Base-by-base conservation (phyloP, 2,113 vertebrate genomes). In the Raja brachyura region DNA sequence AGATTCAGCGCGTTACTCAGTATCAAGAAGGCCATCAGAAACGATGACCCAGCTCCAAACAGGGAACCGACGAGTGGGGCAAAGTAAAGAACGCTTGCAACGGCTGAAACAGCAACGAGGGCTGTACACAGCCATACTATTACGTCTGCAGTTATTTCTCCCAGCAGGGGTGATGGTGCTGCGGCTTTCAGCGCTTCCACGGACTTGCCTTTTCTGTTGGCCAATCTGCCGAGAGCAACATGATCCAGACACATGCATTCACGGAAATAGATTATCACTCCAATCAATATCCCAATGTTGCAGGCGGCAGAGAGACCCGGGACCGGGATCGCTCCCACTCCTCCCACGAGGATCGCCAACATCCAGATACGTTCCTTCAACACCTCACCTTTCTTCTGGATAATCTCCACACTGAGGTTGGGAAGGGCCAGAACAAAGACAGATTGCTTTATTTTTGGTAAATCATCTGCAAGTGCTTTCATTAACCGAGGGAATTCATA, bases 1-100 rank as follows among this genome's bases (percentile, higher is more conserved):
- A 8, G 39, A 59, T 48, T 25, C 8, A 93, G 54, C 8, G 76
- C 74, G 0, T 10, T 5, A 73, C 11, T 4, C 93, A 93, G 5
- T 28, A 93, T 20, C 2, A 0, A 0, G 54, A 56, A 61, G 2
- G 10, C 56, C 48, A 8, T 61, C 7, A 0, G 0, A n/a, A 31
- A 77, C 28, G 28, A 18, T 76, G 76, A 0, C n/a, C 0, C 8
- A 22, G 48, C 74, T 3, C 48, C 1, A 56, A 10, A 6, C 0
- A 78, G 25, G 18, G 5, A 48, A 25, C 75, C 76, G 39, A 93
- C 2, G 39, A 81, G n/a, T 5, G 76, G 59, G 14, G 78, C 0
- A 7, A 5, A 31, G 0, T 68, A 10, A 0, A 28, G 5, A 5
- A 4, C 5, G 14, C 25, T 18, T 18, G 63, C 9, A 1, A 93